Evolutionary conservation across 2,888 invertebrate genomes (phyloP).

Genomic region (Drosophila kuntzei): DNA sequence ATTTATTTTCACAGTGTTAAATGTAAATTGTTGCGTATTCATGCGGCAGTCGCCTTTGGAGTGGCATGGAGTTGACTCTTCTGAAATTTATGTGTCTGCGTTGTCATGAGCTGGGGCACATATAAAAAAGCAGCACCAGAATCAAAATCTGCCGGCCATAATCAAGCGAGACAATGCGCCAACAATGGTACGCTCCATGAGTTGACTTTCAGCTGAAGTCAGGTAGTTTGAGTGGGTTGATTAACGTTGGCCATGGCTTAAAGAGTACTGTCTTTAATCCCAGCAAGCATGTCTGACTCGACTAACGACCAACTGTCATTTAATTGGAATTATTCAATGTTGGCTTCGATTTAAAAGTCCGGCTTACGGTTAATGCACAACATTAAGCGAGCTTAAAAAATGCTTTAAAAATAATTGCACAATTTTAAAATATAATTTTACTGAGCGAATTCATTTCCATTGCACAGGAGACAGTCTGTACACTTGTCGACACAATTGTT

Average conservation of each 20-base stretch:
- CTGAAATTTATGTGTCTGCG: conserved; percentile 76
- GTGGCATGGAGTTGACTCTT: conserved; percentile 31
- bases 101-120: conserved; percentile 57
- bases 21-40: conserved; percentile 51
- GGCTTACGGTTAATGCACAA: conserved; percentile 38
- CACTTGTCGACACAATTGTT: no score
- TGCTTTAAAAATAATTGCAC: conserved; percentile 37
- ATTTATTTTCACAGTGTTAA: conserved; percentile 33
- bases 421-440: conserved; percentile 21
- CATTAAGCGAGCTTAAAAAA: conserved; percentile 55
- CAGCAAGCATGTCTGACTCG: neutral
- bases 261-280: conserved; percentile 13
- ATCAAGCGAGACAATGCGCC: conserved; percentile 78
- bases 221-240: conserved; percentile 52
- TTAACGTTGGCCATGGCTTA: conserved; percentile 56
- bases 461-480: neutral
- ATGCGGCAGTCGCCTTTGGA: conserved; percentile 26
- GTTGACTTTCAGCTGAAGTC: neutral
- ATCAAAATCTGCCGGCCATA: conserved; percentile 76
- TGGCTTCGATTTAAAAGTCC: conserved; percentile 37
- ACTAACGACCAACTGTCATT: conserved; percentile 33
- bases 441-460: conserved; percentile 2
- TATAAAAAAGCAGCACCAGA: conserved; percentile 71
- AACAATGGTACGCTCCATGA: conserved; percentile 55
- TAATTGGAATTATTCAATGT: conserved; percentile 25